Evolutionary conservation across 2,888 invertebrate species (phyloP).

Genomic region (Itoplectis maculator): DNA sequence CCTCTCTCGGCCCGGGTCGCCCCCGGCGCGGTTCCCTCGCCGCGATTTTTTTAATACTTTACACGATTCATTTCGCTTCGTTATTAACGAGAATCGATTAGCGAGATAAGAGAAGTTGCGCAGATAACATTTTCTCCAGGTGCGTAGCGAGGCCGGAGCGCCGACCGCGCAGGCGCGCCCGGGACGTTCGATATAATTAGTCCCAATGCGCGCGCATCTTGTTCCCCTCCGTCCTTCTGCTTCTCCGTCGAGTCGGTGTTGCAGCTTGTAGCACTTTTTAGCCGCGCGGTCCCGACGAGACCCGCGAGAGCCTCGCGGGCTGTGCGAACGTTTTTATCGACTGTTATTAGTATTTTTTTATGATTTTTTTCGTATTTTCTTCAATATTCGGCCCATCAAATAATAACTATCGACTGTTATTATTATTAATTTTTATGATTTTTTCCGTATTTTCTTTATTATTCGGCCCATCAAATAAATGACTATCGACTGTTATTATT

Average conservation of each 20-base stretch:
- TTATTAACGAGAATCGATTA: conserved; percentile 65
- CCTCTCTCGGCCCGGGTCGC: conserved; percentile 9
- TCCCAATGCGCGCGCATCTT: conserved; percentile 12
- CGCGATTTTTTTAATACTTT: conserved; percentile 37
- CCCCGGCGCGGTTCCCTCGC: no score
- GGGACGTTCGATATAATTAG: conserved; percentile 31
- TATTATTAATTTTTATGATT: no score
- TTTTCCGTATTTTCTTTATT: conserved; percentile 3
- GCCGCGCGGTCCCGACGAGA: no score
- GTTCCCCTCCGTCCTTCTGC: conserved; percentile 11
- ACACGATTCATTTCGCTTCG: conserved; percentile 59
- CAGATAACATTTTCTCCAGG: conserved; percentile 51
- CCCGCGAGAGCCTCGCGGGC: background rate
- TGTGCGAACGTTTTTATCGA: conserved; percentile 29
- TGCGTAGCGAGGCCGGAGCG: no score
- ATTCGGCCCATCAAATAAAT: conserved; percentile 36
- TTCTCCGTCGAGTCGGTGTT: conserved; percentile 8
- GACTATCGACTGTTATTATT: no score
- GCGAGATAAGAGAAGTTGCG: conserved; percentile 53
- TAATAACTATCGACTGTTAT: conserved; percentile 51
- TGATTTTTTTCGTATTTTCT: no score
- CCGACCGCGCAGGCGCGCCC: conserved; percentile 1
- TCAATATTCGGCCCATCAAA: no score
- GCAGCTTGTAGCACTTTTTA: conserved; percentile 18
- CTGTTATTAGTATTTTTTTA: conserved; percentile 52